These are phyloP conservation scores for Terrapene triunguis DNA, from an alignment of 2,113 vertebrate species.

Conservation along the genomic window DNA sequence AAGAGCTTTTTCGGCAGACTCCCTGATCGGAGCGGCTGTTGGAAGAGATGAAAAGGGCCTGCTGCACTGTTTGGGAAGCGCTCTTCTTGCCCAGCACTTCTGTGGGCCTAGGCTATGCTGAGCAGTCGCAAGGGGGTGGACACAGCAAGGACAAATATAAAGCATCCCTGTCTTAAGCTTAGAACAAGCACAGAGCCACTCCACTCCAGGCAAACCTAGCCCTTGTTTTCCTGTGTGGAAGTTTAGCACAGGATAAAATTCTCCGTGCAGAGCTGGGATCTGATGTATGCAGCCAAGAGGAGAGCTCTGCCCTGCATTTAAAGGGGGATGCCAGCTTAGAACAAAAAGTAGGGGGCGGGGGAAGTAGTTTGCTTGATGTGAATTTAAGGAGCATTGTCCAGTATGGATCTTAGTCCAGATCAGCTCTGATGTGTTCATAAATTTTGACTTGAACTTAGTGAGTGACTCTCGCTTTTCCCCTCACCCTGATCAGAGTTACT, in stretches of 20 bases:
- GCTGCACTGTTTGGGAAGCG: background rate
- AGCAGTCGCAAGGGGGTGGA: background rate
- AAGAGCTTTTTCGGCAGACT: background rate
- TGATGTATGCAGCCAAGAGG: background rate
- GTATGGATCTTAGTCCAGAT: background rate
- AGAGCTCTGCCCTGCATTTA: background rate
- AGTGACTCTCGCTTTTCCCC: background rate
- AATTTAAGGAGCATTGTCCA: background rate
- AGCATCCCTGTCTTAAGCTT: background rate
- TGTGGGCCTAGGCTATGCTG: background rate
- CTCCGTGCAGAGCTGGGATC: background rate
- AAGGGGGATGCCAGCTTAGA: background rate
- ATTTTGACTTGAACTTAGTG: background rate
- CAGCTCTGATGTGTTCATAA: fast-evolving
- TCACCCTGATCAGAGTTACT: background rate
- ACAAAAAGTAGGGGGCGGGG: background rate
- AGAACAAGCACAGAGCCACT: background rate
- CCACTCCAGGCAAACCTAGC: background rate
- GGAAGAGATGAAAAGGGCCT: background rate
- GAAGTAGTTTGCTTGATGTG: background rate
- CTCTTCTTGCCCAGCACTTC: background rate
- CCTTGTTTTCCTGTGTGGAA: background rate
- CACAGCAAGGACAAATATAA: background rate
- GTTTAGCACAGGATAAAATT: background rate
- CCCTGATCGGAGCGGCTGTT: background rate